Conservation (phyloP, 2,797 vertebrate genomes). For the Propithecus deckenii region DNA sequence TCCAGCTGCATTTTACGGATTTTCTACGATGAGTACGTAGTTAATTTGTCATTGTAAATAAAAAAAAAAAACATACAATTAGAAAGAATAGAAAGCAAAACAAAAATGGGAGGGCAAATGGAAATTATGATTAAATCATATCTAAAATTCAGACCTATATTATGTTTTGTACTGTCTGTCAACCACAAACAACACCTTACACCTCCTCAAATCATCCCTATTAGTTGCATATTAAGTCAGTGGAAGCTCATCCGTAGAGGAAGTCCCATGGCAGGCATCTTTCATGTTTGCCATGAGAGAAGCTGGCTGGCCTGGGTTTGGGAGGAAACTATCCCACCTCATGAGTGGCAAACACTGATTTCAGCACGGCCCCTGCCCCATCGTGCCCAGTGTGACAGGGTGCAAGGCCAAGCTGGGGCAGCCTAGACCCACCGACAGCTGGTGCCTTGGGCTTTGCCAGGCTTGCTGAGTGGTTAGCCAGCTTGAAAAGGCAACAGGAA, state of each 20-base stretch:
- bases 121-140: background rate
- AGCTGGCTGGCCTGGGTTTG: background rate
- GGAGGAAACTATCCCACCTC: background rate
- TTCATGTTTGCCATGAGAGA: conserved; percentile 1
- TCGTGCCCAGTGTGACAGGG: background rate
- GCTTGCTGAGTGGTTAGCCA: conserved; percentile 9
- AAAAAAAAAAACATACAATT: conserved; percentile 14
- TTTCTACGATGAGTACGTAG: background rate
- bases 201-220: background rate
- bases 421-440: conserved; percentile 34
- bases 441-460: conserved; percentile 1
- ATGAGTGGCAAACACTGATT: conserved; percentile 23
- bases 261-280: background rate
- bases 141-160: background rate
- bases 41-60: conserved; percentile 13
- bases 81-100: conserved; percentile 29
- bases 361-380: background rate
- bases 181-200: background rate
- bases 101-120: background rate
- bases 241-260: background rate
- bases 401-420: background rate
- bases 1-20: background rate
- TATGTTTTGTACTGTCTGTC: background rate
- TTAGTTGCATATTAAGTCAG: background rate
- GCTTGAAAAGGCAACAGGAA: conserved; percentile 66